Evolutionary conservation across 1,140 invertebrate genomes (phyloP).

Genomic region (Brachionus angularis): DNA sequence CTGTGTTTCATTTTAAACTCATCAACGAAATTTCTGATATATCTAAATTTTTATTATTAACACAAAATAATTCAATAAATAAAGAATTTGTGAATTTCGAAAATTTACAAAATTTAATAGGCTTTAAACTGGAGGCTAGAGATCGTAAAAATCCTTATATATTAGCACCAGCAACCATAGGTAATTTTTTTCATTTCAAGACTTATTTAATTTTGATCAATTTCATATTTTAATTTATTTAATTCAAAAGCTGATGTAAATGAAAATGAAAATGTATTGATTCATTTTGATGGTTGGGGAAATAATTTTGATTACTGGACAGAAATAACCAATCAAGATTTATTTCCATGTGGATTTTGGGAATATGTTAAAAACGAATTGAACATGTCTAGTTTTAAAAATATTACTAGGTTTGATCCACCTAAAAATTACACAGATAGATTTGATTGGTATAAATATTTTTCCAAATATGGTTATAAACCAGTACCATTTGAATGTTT

Average conservation of each 20-base stretch:
- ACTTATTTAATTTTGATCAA: no score
- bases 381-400: background rate
- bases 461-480: background rate
- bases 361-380: background rate
- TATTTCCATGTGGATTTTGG: background rate
- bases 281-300: slow-evolving; percentile 18
- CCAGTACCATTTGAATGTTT: slow-evolving; percentile 36
- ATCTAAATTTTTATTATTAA: no score
- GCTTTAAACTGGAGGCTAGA: background rate
- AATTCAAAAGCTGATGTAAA: background rate
- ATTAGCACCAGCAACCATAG: slow-evolving; percentile 5
- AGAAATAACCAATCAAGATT: background rate
- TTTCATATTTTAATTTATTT: background rate
- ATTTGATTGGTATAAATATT: slow-evolving; percentile 26
- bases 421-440: background rate
- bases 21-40: no score
- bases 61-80: no score
- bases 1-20: no score
- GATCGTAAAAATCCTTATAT: slow-evolving; percentile 6
- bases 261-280: background rate
- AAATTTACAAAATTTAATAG: slow-evolving; percentile 1
- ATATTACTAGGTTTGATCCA: slow-evolving; percentile 5
- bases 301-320: slow-evolving; percentile 8
- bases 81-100: no score
- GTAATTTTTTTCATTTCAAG: background rate